A percentile compares a stretch with the other conserved stretches of the same genome.
Conservation (phyloP, 2,113 vertebrate genomes). For the Rallus limicola region DNA sequence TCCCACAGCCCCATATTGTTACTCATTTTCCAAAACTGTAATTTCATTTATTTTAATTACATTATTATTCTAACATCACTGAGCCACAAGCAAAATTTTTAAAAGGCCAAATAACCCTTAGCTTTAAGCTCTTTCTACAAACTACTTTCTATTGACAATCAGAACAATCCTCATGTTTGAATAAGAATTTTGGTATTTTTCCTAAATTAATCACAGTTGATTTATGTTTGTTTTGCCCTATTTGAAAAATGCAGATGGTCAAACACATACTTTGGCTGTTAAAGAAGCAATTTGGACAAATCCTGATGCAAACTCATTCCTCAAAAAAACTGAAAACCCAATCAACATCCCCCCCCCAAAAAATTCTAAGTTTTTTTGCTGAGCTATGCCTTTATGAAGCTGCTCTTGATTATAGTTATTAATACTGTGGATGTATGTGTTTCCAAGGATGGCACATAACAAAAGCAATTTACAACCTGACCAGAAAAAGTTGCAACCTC, state of each 20-base stretch:
- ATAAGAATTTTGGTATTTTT: background rate
- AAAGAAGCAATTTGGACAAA: constrained; percentile 37
- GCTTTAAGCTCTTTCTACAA: background rate
- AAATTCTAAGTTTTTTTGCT: background rate
- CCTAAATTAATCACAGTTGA: background rate
- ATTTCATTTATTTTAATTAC: background rate
- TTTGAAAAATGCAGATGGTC: background rate
- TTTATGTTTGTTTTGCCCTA: background rate
- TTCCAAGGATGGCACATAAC: background rate
- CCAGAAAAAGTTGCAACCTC: background rate
- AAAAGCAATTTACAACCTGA: background rate
- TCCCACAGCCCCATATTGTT: background rate
- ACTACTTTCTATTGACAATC: background rate
- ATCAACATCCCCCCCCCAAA: background rate
- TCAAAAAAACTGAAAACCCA: background rate
- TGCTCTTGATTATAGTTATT: background rate
- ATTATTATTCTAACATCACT: background rate
- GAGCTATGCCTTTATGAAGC: background rate
- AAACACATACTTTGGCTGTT: constrained; percentile 51
- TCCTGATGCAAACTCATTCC: background rate
- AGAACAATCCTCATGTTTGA: background rate
- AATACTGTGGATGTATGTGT: background rate
- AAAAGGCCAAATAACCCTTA: background rate
- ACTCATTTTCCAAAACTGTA: background rate
- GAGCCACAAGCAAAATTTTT: background rate